A percentile compares a stretch with the other conserved stretches of the same genome.
phyloP scores from a whole-genome alignment of 2,113 vertebrate genomes.

The Fulica atra region DNA sequence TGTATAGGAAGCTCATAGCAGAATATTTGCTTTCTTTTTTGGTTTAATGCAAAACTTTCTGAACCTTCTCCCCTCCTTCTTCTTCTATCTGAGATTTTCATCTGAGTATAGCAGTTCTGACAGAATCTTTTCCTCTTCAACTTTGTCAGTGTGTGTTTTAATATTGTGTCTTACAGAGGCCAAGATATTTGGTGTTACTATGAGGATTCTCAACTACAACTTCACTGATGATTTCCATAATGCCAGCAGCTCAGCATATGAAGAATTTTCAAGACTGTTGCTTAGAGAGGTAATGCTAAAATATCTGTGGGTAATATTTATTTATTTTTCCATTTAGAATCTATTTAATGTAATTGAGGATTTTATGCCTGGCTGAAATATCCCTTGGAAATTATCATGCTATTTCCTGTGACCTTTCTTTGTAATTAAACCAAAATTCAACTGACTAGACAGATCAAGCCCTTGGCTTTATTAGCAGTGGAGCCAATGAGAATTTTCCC shows the following conservation, averaged over 20 bases:
- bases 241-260: conserved; percentile 27
- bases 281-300: conserved; percentile 64
- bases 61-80: neutral
- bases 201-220: conserved; percentile 66
- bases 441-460: neutral
- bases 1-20: neutral
- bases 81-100: neutral
- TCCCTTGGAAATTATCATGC: neutral
- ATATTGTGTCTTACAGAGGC: conserved; percentile 58
- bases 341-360: neutral
- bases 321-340: neutral
- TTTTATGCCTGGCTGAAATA: neutral
- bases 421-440: neutral
- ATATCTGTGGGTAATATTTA: neutral
- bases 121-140: neutral
- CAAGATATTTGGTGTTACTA: conserved; percentile 42
- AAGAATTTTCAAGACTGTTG: conserved; percentile 64
- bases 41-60: neutral
- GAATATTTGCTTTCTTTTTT: neutral
- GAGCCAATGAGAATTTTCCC: neutral
- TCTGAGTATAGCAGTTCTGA: neutral
- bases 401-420: conserved; percentile 25
- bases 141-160: neutral
- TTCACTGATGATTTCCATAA: conserved; percentile 54
- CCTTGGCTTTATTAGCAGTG: neutral